phyloP scores from a whole-genome alignment of 2,888 invertebrate species.

The Calameuta filiformis region DNA sequence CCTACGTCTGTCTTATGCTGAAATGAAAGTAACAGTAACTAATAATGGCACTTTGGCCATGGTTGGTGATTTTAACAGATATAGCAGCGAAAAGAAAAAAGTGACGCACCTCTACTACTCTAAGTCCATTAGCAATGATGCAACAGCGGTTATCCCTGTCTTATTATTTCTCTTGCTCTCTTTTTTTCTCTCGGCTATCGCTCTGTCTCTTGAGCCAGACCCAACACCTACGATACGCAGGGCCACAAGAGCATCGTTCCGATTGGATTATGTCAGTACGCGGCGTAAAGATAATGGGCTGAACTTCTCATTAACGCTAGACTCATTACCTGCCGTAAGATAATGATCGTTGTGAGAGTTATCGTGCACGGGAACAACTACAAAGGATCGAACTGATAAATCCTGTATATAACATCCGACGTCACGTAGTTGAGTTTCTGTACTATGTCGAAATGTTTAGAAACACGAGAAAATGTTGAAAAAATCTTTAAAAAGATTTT shows the following conservation, averaged over 20 bases:
- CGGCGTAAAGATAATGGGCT: neutral
- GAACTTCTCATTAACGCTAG: conserved; percentile 1
- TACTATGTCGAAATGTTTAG: neutral
- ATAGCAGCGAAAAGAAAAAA: neutral
- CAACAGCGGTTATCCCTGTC: neutral
- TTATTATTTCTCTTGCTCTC: neutral
- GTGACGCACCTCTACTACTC: neutral
- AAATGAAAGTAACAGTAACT: neutral
- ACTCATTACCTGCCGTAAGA: neutral
- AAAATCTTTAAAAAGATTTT: neutral
- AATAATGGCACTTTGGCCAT: neutral
- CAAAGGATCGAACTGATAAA: neutral
- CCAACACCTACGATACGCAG: neutral
- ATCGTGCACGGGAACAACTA: neutral
- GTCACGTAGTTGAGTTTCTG: neutral
- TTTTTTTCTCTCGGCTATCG: neutral
- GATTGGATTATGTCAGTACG: neutral
- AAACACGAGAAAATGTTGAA: too few species aligned
- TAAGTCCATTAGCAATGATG: neutral
- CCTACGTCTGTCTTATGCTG: neutral
- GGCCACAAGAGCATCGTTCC: neutral
- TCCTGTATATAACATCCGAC: neutral
- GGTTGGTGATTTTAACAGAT: neutral
- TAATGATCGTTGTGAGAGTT: neutral
- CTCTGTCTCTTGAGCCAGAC: neutral